Evolutionary conservation across 2,888 invertebrate species (phyloP).

Genomic region (Trimorus sp.): DNA sequence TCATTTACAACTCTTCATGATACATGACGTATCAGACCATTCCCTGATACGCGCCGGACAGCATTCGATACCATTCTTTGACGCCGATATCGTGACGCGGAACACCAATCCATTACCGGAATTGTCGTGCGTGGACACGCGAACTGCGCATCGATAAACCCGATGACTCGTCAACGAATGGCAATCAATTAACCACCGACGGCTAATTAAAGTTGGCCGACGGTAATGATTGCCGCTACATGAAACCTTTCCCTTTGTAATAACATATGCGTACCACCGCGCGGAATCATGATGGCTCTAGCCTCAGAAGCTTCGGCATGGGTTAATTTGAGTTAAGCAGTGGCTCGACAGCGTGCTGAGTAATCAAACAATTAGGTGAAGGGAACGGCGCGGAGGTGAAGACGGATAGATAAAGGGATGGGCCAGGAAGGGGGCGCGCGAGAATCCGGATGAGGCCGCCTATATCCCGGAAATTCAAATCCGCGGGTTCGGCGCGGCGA

Average conservation of each 20-base stretch:
- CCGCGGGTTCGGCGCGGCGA: slow-evolving; percentile 66
- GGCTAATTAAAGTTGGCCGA: slow-evolving; percentile 74
- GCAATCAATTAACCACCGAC: slow-evolving; percentile 76
- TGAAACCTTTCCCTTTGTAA: slow-evolving; percentile 69
- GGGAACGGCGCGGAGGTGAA: slow-evolving; percentile 53
- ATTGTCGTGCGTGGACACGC: slow-evolving; percentile 71
- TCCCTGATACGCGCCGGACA: slow-evolving; percentile 31
- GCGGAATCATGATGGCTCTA: slow-evolving; percentile 73
- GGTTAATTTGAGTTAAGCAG: slow-evolving; percentile 79
- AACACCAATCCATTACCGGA: slow-evolving; percentile 69
- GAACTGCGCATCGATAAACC: slow-evolving; percentile 58
- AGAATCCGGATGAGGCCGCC: slow-evolving; percentile 68
- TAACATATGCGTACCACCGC: slow-evolving; percentile 73
- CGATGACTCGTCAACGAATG: slow-evolving; percentile 70
- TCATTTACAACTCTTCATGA: background rate
- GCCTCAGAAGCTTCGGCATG: slow-evolving; percentile 65
- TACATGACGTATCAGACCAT: slow-evolving; percentile 23
- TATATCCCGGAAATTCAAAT: slow-evolving; percentile 69
- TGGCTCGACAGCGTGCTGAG: slow-evolving; percentile 80
- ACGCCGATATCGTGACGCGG: slow-evolving; percentile 44
- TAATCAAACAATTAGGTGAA: slow-evolving; percentile 81
- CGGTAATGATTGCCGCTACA: slow-evolving; percentile 60
- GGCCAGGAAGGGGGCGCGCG: slow-evolving; percentile 50
- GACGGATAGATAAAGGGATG: slow-evolving; percentile 35
- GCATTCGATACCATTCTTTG: slow-evolving; percentile 31